A percentile compares a stretch with the other conserved stretches of the same genome.
These are phyloP conservation scores for Rhadinocentrus ornatus DNA, from an alignment of 2,797 vertebrate genomes.

Conservation along the genomic window DNA sequence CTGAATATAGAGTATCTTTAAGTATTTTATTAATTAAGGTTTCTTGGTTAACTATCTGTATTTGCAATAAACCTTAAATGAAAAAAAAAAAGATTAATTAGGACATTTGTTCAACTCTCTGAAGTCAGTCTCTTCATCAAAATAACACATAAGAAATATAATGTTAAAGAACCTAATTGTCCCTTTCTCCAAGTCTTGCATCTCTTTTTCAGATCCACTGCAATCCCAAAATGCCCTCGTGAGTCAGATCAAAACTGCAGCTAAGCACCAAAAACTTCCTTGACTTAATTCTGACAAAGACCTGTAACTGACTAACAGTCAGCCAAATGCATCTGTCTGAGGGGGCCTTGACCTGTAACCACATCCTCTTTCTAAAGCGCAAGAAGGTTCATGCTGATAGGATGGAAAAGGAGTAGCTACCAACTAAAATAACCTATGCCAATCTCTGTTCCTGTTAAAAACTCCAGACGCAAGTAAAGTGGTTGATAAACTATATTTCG, in stretches of 20 bases:
- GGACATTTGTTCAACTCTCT: neutral
- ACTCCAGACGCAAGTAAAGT: slow-evolving; percentile 37
- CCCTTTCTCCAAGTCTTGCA: neutral
- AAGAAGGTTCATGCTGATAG: slow-evolving; percentile 69
- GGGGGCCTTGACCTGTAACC: slow-evolving; percentile 73
- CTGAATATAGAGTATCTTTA: neutral
- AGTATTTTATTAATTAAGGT: neutral
- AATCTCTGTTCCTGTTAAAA: slow-evolving; percentile 75
- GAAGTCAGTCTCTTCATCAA: neutral
- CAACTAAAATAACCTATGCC: slow-evolving; percentile 76
- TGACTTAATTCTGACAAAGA: slow-evolving; percentile 66
- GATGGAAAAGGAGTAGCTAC: slow-evolving; percentile 74
- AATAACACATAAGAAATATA: neutral
- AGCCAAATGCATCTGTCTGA: slow-evolving; percentile 52
- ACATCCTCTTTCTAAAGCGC: slow-evolving; percentile 80
- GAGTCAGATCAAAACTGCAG: slow-evolving; percentile 64
- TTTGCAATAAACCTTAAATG: neutral
- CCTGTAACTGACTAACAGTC: slow-evolving; percentile 66
- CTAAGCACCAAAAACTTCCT: slow-evolving; percentile 30
- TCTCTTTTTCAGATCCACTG: neutral
- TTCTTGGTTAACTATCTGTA: neutral
- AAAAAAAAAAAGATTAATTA: neutral
- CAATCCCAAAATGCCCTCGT: slow-evolving; percentile 7
- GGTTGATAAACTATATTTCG: slow-evolving; percentile 31
- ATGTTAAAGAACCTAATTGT: neutral